Conservation (phyloP, 1,140 invertebrate species). For the Bacillus rossius region DNA sequence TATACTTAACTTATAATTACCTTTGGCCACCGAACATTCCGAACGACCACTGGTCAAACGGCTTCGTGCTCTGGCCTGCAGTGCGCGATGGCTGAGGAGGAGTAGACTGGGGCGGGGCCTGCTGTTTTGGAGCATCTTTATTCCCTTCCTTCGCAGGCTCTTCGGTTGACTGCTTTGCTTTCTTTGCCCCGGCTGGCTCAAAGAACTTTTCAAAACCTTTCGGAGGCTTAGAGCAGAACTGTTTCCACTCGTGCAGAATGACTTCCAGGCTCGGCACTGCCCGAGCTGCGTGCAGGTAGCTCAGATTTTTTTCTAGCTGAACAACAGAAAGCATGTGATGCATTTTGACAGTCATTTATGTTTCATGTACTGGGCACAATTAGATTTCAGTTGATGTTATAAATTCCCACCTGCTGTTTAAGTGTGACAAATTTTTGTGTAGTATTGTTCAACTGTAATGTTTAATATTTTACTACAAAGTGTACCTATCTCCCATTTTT, state of each 20-base stretch:
- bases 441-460: too few relatives aligned
- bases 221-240: slow-evolving; percentile 63
- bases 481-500: too few relatives aligned
- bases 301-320: slow-evolving; percentile 26
- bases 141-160: slow-evolving; percentile 24
- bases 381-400: too few relatives aligned
- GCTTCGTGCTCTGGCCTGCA: slow-evolving; percentile 29
- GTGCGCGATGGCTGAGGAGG: slow-evolving; percentile 36
- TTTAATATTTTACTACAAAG: too few relatives aligned
- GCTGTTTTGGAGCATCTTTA: slow-evolving; percentile 27
- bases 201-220: slow-evolving; percentile 94
- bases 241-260: slow-evolving; percentile 47
- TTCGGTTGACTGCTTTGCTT: slow-evolving; percentile 26
- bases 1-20: too few relatives aligned
- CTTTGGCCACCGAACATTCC: slow-evolving; percentile 53
- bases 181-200: slow-evolving; percentile 51
- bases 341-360: too few relatives aligned
- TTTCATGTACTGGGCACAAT: too few relatives aligned
- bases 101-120: slow-evolving; percentile 31
- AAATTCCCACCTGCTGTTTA: too few relatives aligned
- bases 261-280: slow-evolving; percentile 35
- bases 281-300: slow-evolving; percentile 18
- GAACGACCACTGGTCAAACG: slow-evolving; percentile 55
- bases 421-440: too few relatives aligned
- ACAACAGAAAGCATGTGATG: slow-evolving; percentile 19